Evolutionary conservation across 1,140 invertebrate genomes (phyloP).

Genomic region (Phortica variegata): DNA sequence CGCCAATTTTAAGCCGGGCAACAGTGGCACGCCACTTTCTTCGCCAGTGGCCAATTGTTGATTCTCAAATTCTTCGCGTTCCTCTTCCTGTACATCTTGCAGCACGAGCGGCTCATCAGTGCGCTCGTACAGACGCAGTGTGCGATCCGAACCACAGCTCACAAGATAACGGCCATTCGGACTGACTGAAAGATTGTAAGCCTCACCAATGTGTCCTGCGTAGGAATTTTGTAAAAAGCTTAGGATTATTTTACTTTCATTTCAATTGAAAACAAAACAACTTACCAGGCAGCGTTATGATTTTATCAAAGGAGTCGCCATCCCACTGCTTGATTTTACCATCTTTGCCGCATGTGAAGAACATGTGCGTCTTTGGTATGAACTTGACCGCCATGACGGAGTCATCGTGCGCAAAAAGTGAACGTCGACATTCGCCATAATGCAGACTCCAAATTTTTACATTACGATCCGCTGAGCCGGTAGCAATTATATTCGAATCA

Average conservation of each 20-base stretch:
- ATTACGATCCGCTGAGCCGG: conserved; percentile 93
- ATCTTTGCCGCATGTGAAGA: conserved; percentile 93
- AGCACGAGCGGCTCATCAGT: conserved; percentile 88
- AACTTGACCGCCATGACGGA: conserved; percentile 88
- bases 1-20: conserved; percentile 76
- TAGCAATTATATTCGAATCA: conserved; percentile 86
- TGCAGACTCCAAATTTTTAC: conserved; percentile 98
- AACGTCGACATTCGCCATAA: conserved; percentile 94
- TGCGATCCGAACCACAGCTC: conserved; percentile 85
- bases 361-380: conserved; percentile 86
- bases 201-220: conserved; percentile 71
- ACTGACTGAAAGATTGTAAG: conserved; percentile 74
- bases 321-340: conserved; percentile 97
- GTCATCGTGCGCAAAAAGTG: conserved; percentile 90
- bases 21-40: conserved; percentile 66
- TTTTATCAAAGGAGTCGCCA: conserved; percentile 88
- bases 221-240: neutral
- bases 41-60: conserved; percentile 72
- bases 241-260: too few relatives aligned
- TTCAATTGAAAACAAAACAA: too few relatives aligned
- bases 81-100: conserved; percentile 87
- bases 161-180: conserved; percentile 79
- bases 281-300: conserved; percentile 78
- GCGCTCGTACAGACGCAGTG: conserved; percentile 83
- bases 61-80: conserved; percentile 72